Evolutionary conservation across 2,797 vertebrate species (phyloP), one percentile per base, ranked within the genome.

Genomic region (Pangasius sanitwongsei): DNA sequence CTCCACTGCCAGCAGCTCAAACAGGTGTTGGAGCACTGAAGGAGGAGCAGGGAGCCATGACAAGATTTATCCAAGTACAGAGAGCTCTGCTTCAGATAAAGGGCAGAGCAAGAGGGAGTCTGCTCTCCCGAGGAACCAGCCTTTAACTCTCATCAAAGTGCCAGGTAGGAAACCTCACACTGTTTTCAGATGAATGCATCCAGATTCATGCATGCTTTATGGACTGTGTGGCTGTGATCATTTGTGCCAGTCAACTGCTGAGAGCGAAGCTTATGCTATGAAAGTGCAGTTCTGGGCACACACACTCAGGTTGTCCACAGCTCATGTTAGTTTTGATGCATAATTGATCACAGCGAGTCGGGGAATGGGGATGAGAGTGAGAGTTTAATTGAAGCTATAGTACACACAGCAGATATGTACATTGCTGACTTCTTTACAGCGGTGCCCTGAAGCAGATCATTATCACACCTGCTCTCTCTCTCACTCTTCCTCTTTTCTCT

Each of bases 71-170:
- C 37, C n/a, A 67, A 12, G 37, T 75, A 81, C 53, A 16, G 72
- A 91, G 88, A 87, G 92, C 92, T 87, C 72, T 37, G 67, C 84
- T n/a, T 13, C 8, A 57, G 74, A 77, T 72, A 6, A 55, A 92
- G 91, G 86, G 92, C 92, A 90, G 83, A 70, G 20, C 12, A 31
- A 87, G 87, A 86, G 34, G 15, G 89, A 74, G 78, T 87, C 74
- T 50, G 69, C 85, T 83, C 57, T 88, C 74, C 77, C 16, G 1
- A 83, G 82, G n/a, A 93, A 94, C 57, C 91, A 93, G 18, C 86
- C 92, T 93, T 92, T 96, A 0, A 94, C 93, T 55, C 95, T 96
- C 90, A 94, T 96, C 93, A 93, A 94, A 88, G 81, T 90, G 53
- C 74, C 89, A 91, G 91, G 91, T 91, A 90, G 57, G 74, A 85